phyloP scores from a whole-genome alignment of 2,113 vertebrate genomes.

The Calypte anna region DNA sequence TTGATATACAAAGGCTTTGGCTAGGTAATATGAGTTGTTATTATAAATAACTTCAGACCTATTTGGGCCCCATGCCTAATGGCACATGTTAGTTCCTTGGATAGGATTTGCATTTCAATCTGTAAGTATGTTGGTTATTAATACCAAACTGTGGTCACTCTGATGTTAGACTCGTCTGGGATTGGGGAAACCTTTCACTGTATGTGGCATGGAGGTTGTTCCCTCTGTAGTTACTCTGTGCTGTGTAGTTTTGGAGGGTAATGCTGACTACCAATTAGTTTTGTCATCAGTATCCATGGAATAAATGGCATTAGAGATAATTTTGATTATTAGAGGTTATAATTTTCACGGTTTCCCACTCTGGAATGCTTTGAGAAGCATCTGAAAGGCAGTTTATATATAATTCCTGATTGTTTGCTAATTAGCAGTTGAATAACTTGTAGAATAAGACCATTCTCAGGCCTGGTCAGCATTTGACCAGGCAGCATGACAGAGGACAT shows the following conservation, averaged over 20 bases:
- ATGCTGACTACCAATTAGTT: neutral
- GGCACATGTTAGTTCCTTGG: neutral
- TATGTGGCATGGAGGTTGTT: neutral
- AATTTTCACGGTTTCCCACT: neutral
- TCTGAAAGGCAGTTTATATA: neutral
- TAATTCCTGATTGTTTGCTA: neutral
- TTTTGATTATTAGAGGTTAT: neutral
- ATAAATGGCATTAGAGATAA: neutral
- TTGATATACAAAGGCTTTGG: neutral
- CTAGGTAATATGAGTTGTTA: neutral
- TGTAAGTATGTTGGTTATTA: neutral
- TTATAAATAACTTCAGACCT: conserved; percentile 3
- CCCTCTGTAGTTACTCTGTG: neutral
- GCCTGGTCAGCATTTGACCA: rapidly evolving
- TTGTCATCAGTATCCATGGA: neutral
- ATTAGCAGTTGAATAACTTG: neutral
- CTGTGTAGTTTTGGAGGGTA: neutral
- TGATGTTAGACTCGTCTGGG: neutral
- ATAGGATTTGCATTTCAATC: neutral
- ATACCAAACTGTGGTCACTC: rapidly evolving
- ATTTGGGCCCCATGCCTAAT: neutral
- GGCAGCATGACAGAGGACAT: too few relatives aligned
- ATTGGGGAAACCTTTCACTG: rapidly evolving
- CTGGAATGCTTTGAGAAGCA: neutral
- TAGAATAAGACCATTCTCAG: neutral